Conservation (phyloP, 1,140 invertebrate genomes). For the Meloidogyne chitwoodi region DNA sequence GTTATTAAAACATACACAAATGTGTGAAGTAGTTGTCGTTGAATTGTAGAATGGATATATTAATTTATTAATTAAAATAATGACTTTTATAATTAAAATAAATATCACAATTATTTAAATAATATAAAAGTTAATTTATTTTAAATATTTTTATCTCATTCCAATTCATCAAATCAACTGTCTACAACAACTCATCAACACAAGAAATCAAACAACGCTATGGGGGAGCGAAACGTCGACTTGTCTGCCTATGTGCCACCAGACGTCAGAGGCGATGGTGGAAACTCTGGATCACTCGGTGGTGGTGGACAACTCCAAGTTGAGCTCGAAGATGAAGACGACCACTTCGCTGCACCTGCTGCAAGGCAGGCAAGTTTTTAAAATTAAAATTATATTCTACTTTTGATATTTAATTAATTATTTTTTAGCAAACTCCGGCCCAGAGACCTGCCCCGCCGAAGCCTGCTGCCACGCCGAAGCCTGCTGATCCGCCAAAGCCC, state of each 20-base stretch:
- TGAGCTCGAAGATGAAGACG: not conserved
- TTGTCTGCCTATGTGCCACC: not conserved
- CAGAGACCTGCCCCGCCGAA: not conserved
- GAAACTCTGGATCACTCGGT: not conserved
- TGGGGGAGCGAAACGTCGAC: not conserved
- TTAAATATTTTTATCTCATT: not conserved
- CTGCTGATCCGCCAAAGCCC: not conserved
- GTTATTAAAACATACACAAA: not conserved
- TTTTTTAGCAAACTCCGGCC: too few species aligned
- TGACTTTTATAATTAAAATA: too few species aligned
- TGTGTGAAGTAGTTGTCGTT: not conserved
- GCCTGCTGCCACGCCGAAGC: too few species aligned
- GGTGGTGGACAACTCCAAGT: not conserved
- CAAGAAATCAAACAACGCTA: not conserved
- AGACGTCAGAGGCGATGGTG: not conserved
- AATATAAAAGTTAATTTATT: not conserved
- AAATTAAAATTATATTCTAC: too few species aligned
- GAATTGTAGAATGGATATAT: too few species aligned
- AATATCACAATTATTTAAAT: not conserved
- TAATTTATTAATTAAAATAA: too few species aligned
- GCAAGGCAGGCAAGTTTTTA: not conserved
- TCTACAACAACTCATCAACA: not conserved
- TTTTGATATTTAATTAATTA: too few species aligned
- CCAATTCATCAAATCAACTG: not conserved
- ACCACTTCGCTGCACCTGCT: not conserved